Evolutionary conservation across 30 jellyfish, hydroid and myxozoan genomes (phyloP).

Genomic region (Cassiopea andromeda): DNA sequence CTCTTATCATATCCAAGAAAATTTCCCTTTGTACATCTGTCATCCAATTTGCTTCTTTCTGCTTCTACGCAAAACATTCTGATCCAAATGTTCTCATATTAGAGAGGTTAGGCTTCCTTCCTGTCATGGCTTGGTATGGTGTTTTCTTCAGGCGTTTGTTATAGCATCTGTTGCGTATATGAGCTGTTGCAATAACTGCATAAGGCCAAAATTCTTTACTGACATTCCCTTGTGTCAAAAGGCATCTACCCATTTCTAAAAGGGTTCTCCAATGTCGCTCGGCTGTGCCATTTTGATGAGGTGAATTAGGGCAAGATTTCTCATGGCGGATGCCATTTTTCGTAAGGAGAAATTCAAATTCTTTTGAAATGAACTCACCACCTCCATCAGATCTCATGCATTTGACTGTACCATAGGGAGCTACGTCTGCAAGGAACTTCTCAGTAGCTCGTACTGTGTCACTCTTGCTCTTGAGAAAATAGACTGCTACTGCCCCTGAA

Average conservation of each 20-base stretch:
- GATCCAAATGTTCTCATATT: constrained; percentile 73
- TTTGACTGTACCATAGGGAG: too few species aligned
- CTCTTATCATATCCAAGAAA: constrained; percentile 62
- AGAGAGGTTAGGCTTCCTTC: constrained; percentile 48
- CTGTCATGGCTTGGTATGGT: constrained; percentile 53
- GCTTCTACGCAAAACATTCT: constrained; percentile 58
- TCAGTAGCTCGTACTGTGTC: too few species aligned
- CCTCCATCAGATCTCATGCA: too few species aligned
- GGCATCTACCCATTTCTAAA: constrained; percentile 83
- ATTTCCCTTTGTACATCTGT: constrained; percentile 17
- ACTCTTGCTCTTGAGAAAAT: too few species aligned
- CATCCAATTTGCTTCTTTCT: constrained; percentile 43
- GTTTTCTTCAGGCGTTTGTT: constrained; percentile 31
- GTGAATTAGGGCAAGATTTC: constrained; percentile 66
- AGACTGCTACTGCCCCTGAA: too few species aligned
- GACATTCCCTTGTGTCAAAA: constrained; percentile 44
- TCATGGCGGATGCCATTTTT: constrained; percentile 58
- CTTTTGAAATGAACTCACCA: too few species aligned
- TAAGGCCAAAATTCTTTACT: constrained; percentile 77
- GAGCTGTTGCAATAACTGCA: constrained; percentile 75
- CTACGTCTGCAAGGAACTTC: too few species aligned
- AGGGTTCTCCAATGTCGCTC: constrained; percentile 81
- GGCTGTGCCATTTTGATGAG: constrained; percentile 89
- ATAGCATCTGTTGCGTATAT: constrained; percentile 79
- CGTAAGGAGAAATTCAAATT: too few species aligned